Percentiles rank a stretch among this genome's conserved stretches.
Conservation (phyloP, 2,888 invertebrate genomes). For the Pocota personata region DNA sequence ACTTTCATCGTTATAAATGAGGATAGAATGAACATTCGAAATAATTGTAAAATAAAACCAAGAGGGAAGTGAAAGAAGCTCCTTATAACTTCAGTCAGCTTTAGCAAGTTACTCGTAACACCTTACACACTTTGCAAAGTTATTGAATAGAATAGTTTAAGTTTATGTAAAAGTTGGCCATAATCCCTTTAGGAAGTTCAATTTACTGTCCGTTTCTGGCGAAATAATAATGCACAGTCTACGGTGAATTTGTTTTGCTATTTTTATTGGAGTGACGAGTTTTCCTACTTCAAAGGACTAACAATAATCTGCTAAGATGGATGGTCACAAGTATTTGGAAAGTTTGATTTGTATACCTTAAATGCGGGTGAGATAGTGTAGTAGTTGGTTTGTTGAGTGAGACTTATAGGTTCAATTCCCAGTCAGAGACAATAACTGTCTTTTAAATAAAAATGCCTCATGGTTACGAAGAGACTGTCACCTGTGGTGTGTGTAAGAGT, state of each 20-base stretch:
- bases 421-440: no score
- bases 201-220: background rate
- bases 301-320: no score
- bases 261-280: no score
- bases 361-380: no score
- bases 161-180: background rate
- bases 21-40: background rate
- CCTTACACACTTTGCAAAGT: background rate
- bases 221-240: background rate
- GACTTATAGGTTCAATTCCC: no score
- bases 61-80: background rate
- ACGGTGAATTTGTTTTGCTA: background rate
- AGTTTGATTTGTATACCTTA: no score
- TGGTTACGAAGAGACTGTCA: no score
- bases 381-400: no score
- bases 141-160: background rate
- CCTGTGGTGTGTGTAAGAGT: no score
- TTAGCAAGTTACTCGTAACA: background rate
- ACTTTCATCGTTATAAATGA: background rate
- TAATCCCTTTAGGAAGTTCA: background rate
- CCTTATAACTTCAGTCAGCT: background rate
- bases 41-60: slow-evolving; percentile 2
- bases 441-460: no score
- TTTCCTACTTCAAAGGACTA: background rate
- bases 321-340: no score